A percentile compares a stretch with the other conserved stretches of the same genome.
Conservation (phyloP, 2,797 vertebrate genomes). For the Melanotaenia pygmaea region DNA sequence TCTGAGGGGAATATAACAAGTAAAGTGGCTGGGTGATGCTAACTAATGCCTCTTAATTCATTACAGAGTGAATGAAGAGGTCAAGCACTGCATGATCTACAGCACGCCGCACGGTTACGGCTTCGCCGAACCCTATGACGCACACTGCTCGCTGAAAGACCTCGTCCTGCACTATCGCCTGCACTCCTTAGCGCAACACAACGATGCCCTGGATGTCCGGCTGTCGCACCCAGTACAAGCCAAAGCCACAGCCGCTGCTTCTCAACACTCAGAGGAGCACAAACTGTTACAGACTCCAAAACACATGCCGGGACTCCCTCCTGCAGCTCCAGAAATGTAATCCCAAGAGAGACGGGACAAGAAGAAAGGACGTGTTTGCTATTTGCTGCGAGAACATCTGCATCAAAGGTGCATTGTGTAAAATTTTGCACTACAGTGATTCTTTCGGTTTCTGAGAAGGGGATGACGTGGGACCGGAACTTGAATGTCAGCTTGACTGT, state of each 20-base stretch:
- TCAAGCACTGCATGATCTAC: conserved; percentile 98
- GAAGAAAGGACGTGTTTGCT: conserved; percentile 70
- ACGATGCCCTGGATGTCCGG: conserved; percentile 95
- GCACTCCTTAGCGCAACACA: conserved; percentile 95
- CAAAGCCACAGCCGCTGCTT: conserved; percentile 60
- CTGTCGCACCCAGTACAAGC: conserved; percentile 91
- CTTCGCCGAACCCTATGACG: conserved; percentile 94
- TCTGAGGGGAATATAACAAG: not conserved
- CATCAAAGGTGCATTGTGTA: conserved; percentile 74
- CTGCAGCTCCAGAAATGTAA: conserved; percentile 81
- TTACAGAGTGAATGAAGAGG: conserved; percentile 92
- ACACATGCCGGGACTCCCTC: conserved; percentile 73
- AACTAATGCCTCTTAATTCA: fast-evolving
- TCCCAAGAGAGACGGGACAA: conserved; percentile 15
- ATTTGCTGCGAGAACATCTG: conserved; percentile 72
- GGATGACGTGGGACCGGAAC: conserved; percentile 79
- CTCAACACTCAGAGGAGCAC: conserved; percentile 73
- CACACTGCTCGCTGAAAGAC: conserved; percentile 94
- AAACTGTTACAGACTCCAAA: conserved; percentile 81
- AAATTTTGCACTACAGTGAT: conserved; percentile 80
- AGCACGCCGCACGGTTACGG: conserved; percentile 93
- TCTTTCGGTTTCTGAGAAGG: conserved; percentile 77
- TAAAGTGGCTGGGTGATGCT: not conserved
- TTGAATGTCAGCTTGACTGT: conserved; percentile 82
- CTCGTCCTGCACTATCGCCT: conserved; percentile 97